Base-by-base conservation (phyloP, 2,888 invertebrate species). In the Nemotelus pantherinus region DNA sequence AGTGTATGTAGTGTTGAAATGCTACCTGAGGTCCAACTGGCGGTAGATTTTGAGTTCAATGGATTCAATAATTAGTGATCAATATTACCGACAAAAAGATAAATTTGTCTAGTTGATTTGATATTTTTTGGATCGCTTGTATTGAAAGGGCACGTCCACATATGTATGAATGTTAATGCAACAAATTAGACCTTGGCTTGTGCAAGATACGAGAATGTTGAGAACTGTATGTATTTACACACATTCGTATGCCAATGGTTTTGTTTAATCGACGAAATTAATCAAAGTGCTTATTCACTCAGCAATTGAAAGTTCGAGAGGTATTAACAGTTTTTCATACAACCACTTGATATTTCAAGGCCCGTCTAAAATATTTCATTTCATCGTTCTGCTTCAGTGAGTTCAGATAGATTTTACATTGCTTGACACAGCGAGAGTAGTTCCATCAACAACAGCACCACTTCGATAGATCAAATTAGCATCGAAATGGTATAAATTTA, bases 401-500 rank as follows among this genome's bases (percentile, higher is more conserved):
- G 25, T 25, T 25, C 25, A 25, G 47, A n/a, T n/a, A 2, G 7
- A 65, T 45, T 10, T 65, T 47, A 6, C 65, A 45, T 45, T 7
- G 6, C 53, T 63, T 65, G 65, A 47, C 39, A 71, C 55, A 43
- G 55, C 10, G 57, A 9, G 43, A 55, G 55, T 41, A n/a, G 10
- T 68, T 50, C 10, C 48, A 47, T 68, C 65, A 65, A 39, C 45
- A 65, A 10, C 25, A 44, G 65, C 2, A 44, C 65, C 4, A 41
- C 45, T 3, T 2, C 5, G 4, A 5, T 71, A 10, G 71, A 55
- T 44, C 4, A 71, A 71, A 71, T 71, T 71, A 71, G 44, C 71
- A 10, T 71, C 55, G 41, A 55, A 71, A 55, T 45, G 55, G 53
- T 55, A 53, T 71, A 43, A 71, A 71, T 71, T 55, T 71, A 71